Conservation (phyloP, 37 sponge, comb jelly and placozoan genomes). For the Haliclona indistincta region DNA sequence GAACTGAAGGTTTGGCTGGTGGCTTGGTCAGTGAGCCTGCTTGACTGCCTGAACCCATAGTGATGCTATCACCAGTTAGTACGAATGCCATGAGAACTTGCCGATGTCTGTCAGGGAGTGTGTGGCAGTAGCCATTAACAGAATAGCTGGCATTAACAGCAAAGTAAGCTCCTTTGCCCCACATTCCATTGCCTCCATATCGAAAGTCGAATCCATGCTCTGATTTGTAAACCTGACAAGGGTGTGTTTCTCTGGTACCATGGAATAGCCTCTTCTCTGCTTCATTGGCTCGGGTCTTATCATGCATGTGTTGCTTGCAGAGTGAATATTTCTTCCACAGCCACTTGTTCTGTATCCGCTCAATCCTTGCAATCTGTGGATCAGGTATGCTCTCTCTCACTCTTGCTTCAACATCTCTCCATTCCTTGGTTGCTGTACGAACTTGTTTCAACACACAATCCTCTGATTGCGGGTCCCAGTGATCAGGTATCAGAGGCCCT, state of each 20-base stretch:
- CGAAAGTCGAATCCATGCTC: constrained; percentile 81
- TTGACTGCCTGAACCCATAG: not conserved
- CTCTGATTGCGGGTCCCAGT: constrained; percentile 25
- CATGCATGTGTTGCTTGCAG: constrained; percentile 29
- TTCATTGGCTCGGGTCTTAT: constrained; percentile 34
- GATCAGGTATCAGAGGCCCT: constrained; percentile 1
- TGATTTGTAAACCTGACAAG: constrained; percentile 29
- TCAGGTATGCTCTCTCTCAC: constrained; percentile 37
- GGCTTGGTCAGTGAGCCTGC: constrained; percentile 16
- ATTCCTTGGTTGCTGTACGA: constrained; percentile 9
- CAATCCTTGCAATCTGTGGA: constrained; percentile 16
- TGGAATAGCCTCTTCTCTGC: constrained; percentile 67
- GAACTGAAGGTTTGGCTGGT: constrained; percentile 5
- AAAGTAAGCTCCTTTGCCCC: constrained; percentile 87
- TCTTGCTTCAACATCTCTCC: not conserved
- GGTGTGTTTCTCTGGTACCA: constrained; percentile 53
- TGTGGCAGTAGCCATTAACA: constrained; percentile 24
- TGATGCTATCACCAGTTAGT: constrained; percentile 42
- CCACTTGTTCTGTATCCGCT: constrained; percentile 69
- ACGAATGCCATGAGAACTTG: constrained; percentile 65
- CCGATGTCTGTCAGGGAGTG: not conserved
- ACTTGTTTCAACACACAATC: constrained; percentile 1
- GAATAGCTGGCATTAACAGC: constrained; percentile 82
- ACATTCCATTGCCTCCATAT: constrained; percentile 37
- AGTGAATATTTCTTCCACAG: constrained; percentile 62